Evolutionary conservation across 2,888 invertebrate species (phyloP), one percentile per base, ranked within the genome.

Genomic region (Girardia tigrina): DNA sequence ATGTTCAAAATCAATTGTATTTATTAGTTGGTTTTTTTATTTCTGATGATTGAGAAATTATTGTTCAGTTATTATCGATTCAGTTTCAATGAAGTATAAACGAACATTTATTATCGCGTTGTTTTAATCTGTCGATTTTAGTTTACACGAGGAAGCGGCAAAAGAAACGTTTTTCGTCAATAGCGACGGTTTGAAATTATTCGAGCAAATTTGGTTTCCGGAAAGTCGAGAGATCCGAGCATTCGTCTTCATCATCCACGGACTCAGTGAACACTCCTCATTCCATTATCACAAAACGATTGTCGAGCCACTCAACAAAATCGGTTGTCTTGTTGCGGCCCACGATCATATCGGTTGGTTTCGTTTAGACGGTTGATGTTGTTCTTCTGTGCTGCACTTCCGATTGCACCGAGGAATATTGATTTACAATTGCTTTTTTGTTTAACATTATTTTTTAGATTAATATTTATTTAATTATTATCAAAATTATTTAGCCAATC

Each of bases 11-110:
- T 36, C 36, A 36, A 16, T n/a, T 56, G 56, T 56, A 56, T 56
- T 56, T 56, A 56, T 56, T 56, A 12, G 56, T 56, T 12, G 56
- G 56, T 56, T 56, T 56, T 20, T 20, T 12, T 4, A 4, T 2
- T 56, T 56, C 23, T 56, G 56, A 56, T 56, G 56, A 56, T 56
- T 56, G n/a, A 56, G 36, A 56, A 56, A 56, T n/a, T 56, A n/a
- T n/a, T 56, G 23, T 23, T 12, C 16, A 36, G 8, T 56, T 56
- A 12, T 6, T 56, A 56, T 12, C n/a, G 4, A 56, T 20, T 56
- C 56, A 56, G 23, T 6, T 23, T 6, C n/a, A 4, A 56, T 56
- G 56, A 56, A 56, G 56, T 56, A 8, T 20, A 23, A 56, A 8
- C 4, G 2, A n/a, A n/a, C n/a, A n/a, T n/a, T n/a, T 56, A 20